Evolutionary conservation across 2,797 vertebrate genomes (phyloP), one percentile per base, ranked within the genome.

Genomic region (Pampus argenteus): DNA sequence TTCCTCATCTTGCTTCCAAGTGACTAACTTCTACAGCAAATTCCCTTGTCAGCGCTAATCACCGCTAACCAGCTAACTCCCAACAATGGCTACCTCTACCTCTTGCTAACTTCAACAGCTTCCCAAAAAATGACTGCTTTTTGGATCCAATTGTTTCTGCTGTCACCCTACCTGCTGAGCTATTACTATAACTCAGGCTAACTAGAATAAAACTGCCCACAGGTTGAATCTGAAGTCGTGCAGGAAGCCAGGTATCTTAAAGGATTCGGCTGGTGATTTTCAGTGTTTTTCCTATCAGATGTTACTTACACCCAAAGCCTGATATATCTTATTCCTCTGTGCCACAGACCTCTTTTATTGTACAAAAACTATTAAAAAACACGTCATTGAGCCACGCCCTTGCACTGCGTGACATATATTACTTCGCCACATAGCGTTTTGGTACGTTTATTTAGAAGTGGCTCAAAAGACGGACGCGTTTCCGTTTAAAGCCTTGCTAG

Each of bases 1-100:
- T 49, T 57, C 60, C 49, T 81, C 84, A 57, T 76, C 34, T 29
- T 83, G 79, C 88, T 89, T 82, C 85, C 71, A 40, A 77, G 69
- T 48, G 61, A 83, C 79, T 90, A 83, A 86, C 58, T 59, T 74
- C 78, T 67, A 50, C 72, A 73, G 66, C 71, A 79, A 71, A 62
- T 15, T 44, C 62, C 45, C 55, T 0, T 47, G 14, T 48, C 80
- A 56, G 10, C 47, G 5, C 69, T 76, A 69, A 79, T 20, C 74
- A 64, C 34, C 67, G 67, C 73, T 90, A 87, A 87, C 79, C 52
- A 65, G 67, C 83, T 82, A 47, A 44, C 74, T 73, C 9, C 63
- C 75, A 72, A 29, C 72, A 66, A 22, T 34, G 28, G 57, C 81
- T 71, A 25, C 50, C 59, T 20, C 81, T 71, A 25, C 50, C 59